Evolutionary conservation across 2,888 invertebrate species (phyloP), one percentile per base, ranked within the genome.

Genomic region (Andricus quercusramuli): DNA sequence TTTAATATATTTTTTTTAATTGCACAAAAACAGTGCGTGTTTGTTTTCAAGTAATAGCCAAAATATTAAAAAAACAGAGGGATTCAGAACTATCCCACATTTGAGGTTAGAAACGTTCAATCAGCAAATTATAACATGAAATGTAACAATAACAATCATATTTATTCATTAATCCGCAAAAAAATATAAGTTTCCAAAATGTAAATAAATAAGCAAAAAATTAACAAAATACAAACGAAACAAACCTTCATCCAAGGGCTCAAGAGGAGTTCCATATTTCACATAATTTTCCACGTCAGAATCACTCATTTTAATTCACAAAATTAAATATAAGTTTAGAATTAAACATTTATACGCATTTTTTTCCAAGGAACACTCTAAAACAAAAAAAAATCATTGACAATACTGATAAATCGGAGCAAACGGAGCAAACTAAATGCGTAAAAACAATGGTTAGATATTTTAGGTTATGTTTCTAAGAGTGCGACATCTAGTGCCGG

Each of bases 231-330:
- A 68, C 59, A 77, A 51, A 17, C 56, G 51, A 70, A 80, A 83
- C 37, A 77, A 93, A 97, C 98, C 98, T 95, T 98, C 97, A 90
- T 97, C 97, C 80, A 96, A 94, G 0, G 96, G 96, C 44, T 97
- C 96, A 65, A 98, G 93, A 0, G 97, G 95, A 66, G 96, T 97
- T 37, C 98, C 98, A 91, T 96, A 97, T n/a, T 94, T 93, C 90
- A 93, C 95, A 93, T 95, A 95, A 88, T 94, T 93, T 86, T 95
- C 96, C 64, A 96, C 96, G 2, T 95, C 96, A 9, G 89, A 89
- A 51, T 92, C 92, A 74, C 82, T 85, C 92, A 92, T 93, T 84
- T 85, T 86, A 29, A 66, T 29, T 44, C 20, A 47, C 5, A 13
- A 51, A 13, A 51, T 2, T 8, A 44, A n/a, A 44, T 17, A 5